Conservation (phyloP, 2,797 vertebrate genomes). For the Scolopax rusticola region DNA sequence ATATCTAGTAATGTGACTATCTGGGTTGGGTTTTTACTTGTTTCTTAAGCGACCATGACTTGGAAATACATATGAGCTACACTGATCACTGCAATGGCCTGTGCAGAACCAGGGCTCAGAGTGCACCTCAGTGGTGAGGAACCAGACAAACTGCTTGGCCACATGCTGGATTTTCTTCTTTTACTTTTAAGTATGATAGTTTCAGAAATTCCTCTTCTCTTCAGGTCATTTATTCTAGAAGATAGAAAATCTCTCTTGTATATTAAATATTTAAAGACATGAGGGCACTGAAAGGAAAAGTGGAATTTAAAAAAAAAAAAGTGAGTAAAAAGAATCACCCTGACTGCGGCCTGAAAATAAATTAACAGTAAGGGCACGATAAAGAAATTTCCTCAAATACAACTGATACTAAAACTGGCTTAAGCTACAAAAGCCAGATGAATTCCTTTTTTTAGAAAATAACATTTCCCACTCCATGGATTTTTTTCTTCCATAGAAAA, state of each 20-base stretch:
- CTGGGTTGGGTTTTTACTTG: not conserved
- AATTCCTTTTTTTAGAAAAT: not conserved
- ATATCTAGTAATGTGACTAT: not conserved
- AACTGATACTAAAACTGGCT: not conserved
- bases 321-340: not conserved
- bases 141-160: not conserved
- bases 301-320: not conserved
- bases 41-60: not conserved
- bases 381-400: not conserved
- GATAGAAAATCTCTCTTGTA: not conserved
- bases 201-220: slow-evolving; percentile 5
- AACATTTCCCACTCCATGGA: not conserved
- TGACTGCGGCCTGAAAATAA: not conserved
- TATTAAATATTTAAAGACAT: slow-evolving; percentile 25
- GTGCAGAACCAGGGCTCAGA: not conserved
- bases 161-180: not conserved
- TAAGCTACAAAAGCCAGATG: not conserved
- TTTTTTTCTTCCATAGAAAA: not conserved
- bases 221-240: not conserved
- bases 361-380: not conserved
- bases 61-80: not conserved
- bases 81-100: not conserved
- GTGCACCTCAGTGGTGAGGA: not conserved
- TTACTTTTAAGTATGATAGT: not conserved
- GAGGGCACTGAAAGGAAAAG: not conserved